A percentile compares a stretch with the other conserved stretches of the same genome.
These are phyloP conservation scores for Abramis brama DNA, from an alignment of 2,113 vertebrate genomes.

Conservation along the genomic window DNA sequence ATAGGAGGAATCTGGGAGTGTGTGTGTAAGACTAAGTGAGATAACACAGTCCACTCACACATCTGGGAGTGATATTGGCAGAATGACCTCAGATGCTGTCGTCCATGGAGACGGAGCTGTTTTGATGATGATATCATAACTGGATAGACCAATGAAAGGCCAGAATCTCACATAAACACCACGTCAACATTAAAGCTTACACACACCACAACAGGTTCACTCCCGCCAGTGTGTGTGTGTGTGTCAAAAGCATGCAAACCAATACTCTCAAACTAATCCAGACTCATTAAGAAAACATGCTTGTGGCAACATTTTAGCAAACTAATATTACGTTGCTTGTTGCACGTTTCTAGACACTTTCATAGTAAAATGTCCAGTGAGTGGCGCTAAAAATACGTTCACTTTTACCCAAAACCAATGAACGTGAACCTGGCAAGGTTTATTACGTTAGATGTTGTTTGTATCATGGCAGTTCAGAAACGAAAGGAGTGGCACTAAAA, in stretches of 20 bases:
- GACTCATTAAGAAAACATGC: too few relatives aligned
- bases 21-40: conserved; percentile 26
- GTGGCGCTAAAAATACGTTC: not conserved
- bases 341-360: not conserved
- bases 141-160: conserved; percentile 4
- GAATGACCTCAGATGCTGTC: conserved; percentile 68
- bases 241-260: not conserved
- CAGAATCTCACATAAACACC: not conserved
- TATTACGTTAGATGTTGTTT: too few relatives aligned
- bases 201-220: not conserved
- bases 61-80: conserved; percentile 73
- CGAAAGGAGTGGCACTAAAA: not conserved
- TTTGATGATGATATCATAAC: conserved; percentile 35
- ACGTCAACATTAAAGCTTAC: not conserved
- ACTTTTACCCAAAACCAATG: not conserved
- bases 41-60: conserved; percentile 60
- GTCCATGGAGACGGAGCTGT: conserved; percentile 56
- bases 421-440: not conserved
- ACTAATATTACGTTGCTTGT: not conserved
- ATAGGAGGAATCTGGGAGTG: conserved; percentile 19
- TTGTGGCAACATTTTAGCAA: not conserved
- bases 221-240: not conserved
- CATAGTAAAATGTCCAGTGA: not conserved
- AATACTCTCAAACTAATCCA: not conserved
- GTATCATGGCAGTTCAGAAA: not conserved